Evolutionary conservation across 1,140 invertebrate genomes (phyloP).

Genomic region (Trichonephila clavipes): DNA sequence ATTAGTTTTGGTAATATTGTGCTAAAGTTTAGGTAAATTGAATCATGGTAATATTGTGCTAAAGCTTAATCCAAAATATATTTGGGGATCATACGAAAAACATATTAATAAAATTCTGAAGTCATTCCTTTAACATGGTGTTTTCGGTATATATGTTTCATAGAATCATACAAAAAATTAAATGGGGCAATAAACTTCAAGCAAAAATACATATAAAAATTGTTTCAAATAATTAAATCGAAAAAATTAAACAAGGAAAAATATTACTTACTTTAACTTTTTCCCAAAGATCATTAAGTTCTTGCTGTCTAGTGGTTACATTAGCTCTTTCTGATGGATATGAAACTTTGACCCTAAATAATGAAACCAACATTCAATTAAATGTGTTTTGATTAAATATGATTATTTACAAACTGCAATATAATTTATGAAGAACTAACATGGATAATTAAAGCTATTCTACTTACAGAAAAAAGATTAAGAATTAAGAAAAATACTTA

Average conservation of each 20-base stretch:
- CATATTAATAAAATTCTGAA: too few relatives aligned
- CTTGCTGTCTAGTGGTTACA: conserved; percentile 90
- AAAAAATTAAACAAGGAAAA: neutral
- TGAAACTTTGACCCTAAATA: conserved; percentile 87
- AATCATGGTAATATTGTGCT: too few relatives aligned
- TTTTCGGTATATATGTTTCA: too few relatives aligned
- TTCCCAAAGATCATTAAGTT: conserved; percentile 93
- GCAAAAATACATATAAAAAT: too few relatives aligned
- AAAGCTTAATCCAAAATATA: too few relatives aligned
- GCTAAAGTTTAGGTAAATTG: too few relatives aligned
- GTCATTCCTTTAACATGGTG: too few relatives aligned
- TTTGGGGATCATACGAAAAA: too few relatives aligned
- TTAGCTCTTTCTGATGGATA: conserved; percentile 94
- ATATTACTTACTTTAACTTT: conserved; percentile 85
- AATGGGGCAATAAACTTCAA: too few relatives aligned
- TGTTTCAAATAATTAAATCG: too few relatives aligned
- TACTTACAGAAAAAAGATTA: neutral
- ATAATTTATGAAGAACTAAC: neutral
- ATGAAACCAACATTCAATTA: neutral
- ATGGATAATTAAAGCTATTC: neutral
- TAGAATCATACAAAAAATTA: too few relatives aligned
- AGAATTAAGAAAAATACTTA: conserved; percentile 80
- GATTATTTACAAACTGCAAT: neutral
- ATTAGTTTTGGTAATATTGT: too few relatives aligned
- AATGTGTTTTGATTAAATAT: neutral